phyloP scores from a whole-genome alignment of 2,797 vertebrate genomes.

The Astyanax mexicanus region DNA sequence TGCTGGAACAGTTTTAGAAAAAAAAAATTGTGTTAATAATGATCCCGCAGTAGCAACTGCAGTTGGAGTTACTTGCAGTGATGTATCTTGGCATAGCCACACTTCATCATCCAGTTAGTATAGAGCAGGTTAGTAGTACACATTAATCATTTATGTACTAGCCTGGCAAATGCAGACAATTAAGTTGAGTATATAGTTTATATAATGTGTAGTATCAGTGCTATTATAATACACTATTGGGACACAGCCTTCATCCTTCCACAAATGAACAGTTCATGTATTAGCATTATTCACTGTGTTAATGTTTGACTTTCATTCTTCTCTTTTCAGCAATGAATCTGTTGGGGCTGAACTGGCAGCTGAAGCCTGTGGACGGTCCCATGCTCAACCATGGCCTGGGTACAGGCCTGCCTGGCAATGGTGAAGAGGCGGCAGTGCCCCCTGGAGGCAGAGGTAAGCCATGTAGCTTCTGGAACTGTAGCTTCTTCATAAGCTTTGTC shows the following conservation, averaged over 20 bases:
- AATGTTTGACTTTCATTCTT: slow-evolving; percentile 9
- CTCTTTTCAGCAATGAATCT: slow-evolving; percentile 85
- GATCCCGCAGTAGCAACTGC: too few species aligned
- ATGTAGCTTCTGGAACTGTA: background rate
- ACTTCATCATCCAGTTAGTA: too few species aligned
- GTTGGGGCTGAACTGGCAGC: slow-evolving; percentile 90
- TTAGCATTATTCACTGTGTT: slow-evolving; percentile 4
- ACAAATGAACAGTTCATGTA: slow-evolving; percentile 4
- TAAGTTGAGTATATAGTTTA: too few species aligned
- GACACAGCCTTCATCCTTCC: background rate
- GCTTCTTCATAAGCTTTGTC: background rate
- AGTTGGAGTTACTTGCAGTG: too few species aligned
- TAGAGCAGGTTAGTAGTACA: too few species aligned
- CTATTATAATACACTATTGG: too few species aligned
- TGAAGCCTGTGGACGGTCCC: slow-evolving; percentile 86
- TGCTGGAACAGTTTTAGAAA: too few species aligned
- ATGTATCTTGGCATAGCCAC: too few species aligned
- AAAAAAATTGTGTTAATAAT: too few species aligned
- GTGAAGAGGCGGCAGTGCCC: slow-evolving; percentile 83
- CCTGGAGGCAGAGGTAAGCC: slow-evolving; percentile 88
- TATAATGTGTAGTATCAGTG: too few species aligned
- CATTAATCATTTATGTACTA: too few species aligned
- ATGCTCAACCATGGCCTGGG: slow-evolving; percentile 85
- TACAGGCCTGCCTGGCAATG: slow-evolving; percentile 76
- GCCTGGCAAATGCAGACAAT: too few species aligned